Conservation (phyloP, 2,113 vertebrate species). For the pig (Sus scrofa) region T2T-Sscrofa CM000826.6:45142001-45142500, state of each 20-base stretch:
- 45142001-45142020: not conserved
- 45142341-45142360: not conserved
- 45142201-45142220: not conserved
- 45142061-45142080: not conserved
- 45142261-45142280: not conserved
- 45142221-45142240: not conserved
- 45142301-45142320: not conserved
- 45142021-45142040: not conserved
- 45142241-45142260: not conserved
- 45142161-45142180: too few relatives aligned
- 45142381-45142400: not conserved
- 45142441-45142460: not conserved
- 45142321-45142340: not conserved
- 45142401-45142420: not conserved
- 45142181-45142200: not conserved
- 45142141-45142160: not conserved
- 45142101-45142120: not conserved
- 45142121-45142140: not conserved
- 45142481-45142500: not conserved
- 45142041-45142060: not conserved
- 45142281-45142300: not conserved
- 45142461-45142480: not conserved
- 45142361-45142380: not conserved
- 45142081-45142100: rapidly evolving
- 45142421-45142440: not conserved